Evolutionary conservation across 2,113 vertebrate genomes (phyloP).

Genomic region (Furnarius figulus): DNA sequence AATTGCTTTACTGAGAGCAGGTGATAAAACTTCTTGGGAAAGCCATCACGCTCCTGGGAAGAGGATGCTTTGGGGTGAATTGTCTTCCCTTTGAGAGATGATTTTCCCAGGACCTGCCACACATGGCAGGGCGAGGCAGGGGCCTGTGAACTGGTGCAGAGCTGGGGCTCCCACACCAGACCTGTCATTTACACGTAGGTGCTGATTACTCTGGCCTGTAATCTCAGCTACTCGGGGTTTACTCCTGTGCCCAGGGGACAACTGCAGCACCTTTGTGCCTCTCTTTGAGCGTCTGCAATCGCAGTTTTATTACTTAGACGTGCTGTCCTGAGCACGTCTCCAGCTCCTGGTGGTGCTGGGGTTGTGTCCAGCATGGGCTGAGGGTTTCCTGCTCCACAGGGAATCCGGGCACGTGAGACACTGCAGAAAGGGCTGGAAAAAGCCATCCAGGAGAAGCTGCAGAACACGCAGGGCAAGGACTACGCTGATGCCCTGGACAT

Average conservation of each 20-base stretch:
- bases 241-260: background rate
- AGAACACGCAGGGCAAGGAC: conserved; percentile 90
- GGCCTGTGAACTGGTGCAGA: conserved; percentile 2
- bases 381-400: conserved; percentile 65
- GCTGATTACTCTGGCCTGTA: conserved; percentile 23
- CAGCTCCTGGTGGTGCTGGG: background rate
- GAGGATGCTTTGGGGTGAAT: background rate
- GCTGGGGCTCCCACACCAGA: background rate
- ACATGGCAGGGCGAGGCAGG: background rate
- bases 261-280: background rate
- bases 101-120: conserved; percentile 11
- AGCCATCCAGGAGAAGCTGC: conserved; percentile 93
- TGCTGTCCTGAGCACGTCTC: background rate
- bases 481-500: conserved; percentile 92
- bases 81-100: background rate
- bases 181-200: background rate
- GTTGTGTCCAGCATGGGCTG: background rate
- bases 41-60: background rate
- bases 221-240: background rate
- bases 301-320: background rate
- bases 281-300: background rate
- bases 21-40: background rate
- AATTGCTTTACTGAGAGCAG: conserved; percentile 23
- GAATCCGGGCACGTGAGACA: conserved; percentile 90
- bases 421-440: conserved; percentile 93